Conservation (phyloP, 2,113 vertebrate species). For the Scortum barcoo region DNA sequence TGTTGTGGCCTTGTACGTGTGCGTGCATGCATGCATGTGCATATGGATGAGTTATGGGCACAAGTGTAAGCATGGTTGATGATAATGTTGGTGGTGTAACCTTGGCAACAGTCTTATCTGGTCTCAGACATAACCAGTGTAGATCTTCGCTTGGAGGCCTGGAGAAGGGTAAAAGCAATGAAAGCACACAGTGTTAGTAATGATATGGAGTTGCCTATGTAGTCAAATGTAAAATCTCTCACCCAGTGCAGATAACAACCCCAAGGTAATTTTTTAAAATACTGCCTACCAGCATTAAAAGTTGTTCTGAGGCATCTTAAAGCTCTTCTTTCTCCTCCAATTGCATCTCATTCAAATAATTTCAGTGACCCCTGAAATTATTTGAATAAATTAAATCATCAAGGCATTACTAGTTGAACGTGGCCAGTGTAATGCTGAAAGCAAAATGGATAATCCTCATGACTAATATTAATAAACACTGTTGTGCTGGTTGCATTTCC, state of each 20-base stretch:
- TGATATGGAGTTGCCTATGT: neutral
- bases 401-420: neutral
- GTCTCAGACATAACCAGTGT: slow-evolving; percentile 34
- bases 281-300: too few species aligned
- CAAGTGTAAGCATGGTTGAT: slow-evolving; percentile 13
- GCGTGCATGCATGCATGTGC: slow-evolving; percentile 1
- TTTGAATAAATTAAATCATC: neutral
- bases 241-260: neutral
- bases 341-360: too few species aligned
- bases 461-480: neutral
- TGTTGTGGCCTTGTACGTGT: slow-evolving; percentile 21
- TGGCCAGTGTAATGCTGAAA: neutral
- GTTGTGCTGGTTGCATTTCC: neutral
- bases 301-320: neutral
- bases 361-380: neutral
- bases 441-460: slow-evolving; percentile 18
- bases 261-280: neutral
- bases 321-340: neutral
- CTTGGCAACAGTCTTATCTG: slow-evolving; percentile 58
- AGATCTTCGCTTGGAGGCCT: slow-evolving; percentile 16
- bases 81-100: slow-evolving; percentile 47
- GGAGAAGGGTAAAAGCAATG: slow-evolving; percentile 11
- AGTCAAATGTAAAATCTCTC: neutral
- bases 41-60: slow-evolving; percentile 19
- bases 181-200: neutral